Percentiles rank a stretch among this genome's conserved stretches.
Conservation (phyloP, 1,140 invertebrate species). For the Diachasma alloeum region DNA sequence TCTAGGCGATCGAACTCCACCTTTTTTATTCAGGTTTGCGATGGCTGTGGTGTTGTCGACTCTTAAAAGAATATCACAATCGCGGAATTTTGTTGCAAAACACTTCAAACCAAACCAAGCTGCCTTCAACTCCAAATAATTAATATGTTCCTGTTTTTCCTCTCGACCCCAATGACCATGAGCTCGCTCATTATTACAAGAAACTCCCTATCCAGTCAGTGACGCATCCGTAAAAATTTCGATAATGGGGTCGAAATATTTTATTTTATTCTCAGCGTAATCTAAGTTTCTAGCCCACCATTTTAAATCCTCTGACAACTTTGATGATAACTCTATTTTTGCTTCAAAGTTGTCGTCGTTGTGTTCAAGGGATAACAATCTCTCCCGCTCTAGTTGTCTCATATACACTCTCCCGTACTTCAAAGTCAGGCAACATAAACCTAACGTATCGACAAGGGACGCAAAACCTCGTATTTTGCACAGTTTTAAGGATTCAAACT, state of each 20-base stretch:
- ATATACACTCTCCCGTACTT: slow-evolving; percentile 9
- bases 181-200: not conserved
- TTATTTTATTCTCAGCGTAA: not conserved
- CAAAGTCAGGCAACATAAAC: slow-evolving; percentile 10
- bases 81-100: slow-evolving; percentile 8
- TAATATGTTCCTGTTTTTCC: slow-evolving; percentile 19
- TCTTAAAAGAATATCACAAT: slow-evolving; percentile 25
- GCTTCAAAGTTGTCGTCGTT: slow-evolving; percentile 12
- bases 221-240: slow-evolving; percentile 26
- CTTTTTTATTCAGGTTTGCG: slow-evolving; percentile 21
- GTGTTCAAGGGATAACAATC: not conserved
- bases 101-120: slow-evolving; percentile 24
- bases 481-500: not conserved
- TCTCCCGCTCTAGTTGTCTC: not conserved
- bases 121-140: slow-evolving; percentile 21
- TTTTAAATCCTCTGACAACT: not conserved
- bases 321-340: slow-evolving; percentile 1
- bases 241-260: not conserved
- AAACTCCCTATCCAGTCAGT: slow-evolving; percentile 11
- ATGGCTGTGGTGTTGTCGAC: slow-evolving; percentile 31
- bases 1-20: slow-evolving; percentile 5
- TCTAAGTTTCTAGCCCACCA: slow-evolving; percentile 17
- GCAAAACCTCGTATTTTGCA: slow-evolving; percentile 25
- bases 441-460: slow-evolving; percentile 13
- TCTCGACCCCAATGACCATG: slow-evolving; percentile 18